Percentiles rank a stretch among this genome's conserved stretches.
phyloP scores from a whole-genome alignment of 2,113 vertebrate species.

The Cichladusa arquata region DNA sequence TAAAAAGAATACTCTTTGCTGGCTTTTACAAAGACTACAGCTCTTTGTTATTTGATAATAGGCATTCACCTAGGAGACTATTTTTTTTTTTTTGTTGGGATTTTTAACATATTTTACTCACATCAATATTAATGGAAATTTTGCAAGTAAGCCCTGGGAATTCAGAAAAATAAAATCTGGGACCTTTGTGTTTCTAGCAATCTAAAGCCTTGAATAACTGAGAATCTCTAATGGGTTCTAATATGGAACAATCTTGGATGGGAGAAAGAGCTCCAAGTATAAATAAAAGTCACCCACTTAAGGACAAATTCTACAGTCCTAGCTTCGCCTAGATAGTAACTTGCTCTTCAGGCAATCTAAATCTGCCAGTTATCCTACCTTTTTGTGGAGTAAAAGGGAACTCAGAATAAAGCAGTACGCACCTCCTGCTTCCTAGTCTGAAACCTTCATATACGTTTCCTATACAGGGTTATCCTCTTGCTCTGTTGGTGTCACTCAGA shows the following conservation, averaged over 20 bases:
- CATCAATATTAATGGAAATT: conserved; percentile 39
- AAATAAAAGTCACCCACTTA: not conserved
- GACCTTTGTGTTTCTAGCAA: not conserved
- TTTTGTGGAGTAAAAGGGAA: not conserved
- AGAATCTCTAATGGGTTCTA: not conserved
- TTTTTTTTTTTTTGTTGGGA: conserved; percentile 8
- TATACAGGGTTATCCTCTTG: not conserved
- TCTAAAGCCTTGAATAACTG: not conserved
- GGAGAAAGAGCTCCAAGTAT: not conserved
- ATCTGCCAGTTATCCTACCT: not conserved
- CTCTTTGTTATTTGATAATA: conserved; percentile 59
- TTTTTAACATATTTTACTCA: conserved; percentile 16
- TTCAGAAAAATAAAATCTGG: not conserved
- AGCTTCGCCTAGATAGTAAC: not conserved
- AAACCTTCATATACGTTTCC: not conserved
- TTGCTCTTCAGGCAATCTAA: not conserved
- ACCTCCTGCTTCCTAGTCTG: not conserved
- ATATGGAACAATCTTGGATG: not conserved
- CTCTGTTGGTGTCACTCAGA: not conserved
- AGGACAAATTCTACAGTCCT: not conserved
- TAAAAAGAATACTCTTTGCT: conserved; percentile 33
- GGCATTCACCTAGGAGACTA: conserved; percentile 38
- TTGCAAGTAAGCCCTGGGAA: conserved; percentile 25
- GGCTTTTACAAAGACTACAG: conserved; percentile 46
- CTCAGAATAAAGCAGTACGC: not conserved